phyloP scores from a whole-genome alignment of 2,113 vertebrate genomes.

The Eleginops maclovinus region DNA sequence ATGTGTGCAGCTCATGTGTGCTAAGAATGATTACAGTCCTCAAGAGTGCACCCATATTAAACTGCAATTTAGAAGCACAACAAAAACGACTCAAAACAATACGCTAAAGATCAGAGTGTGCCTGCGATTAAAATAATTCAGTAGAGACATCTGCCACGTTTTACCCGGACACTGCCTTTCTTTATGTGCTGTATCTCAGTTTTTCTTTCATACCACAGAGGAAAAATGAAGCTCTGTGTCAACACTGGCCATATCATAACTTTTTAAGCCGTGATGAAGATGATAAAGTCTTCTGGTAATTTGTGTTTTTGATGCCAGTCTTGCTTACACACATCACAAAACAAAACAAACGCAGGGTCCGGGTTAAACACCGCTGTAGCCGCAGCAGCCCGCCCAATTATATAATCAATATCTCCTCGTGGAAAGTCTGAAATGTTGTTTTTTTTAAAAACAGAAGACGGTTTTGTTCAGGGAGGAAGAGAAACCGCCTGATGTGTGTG shows the following conservation, averaged over 20 bases:
- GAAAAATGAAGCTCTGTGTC: constrained; percentile 8
- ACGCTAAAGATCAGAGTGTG: too few species aligned
- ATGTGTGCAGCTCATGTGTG: too few species aligned
- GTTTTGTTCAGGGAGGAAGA: constrained; percentile 13
- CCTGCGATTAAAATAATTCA: background rate
- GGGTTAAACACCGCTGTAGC: constrained; percentile 70
- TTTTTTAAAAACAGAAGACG: background rate
- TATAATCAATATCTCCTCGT: constrained; percentile 66
- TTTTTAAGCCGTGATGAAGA: constrained; percentile 11
- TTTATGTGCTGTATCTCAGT: background rate
- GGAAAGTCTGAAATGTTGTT: constrained; percentile 42
- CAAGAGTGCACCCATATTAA: background rate
- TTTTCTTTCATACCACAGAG: background rate
- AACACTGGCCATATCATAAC: constrained; percentile 16
- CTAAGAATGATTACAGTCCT: too few species aligned
- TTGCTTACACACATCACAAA: constrained; percentile 26
- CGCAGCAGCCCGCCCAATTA: constrained; percentile 61
- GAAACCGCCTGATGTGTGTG: constrained; percentile 56
- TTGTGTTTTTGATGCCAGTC: constrained; percentile 30
- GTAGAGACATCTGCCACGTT: background rate
- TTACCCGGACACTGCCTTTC: background rate
- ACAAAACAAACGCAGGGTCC: constrained; percentile 43
- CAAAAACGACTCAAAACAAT: too few species aligned
- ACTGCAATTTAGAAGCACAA: background rate
- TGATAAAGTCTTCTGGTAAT: constrained; percentile 31